Evolutionary conservation across 2,888 invertebrate species (phyloP).

Genomic region (Cancer borealis): DNA sequence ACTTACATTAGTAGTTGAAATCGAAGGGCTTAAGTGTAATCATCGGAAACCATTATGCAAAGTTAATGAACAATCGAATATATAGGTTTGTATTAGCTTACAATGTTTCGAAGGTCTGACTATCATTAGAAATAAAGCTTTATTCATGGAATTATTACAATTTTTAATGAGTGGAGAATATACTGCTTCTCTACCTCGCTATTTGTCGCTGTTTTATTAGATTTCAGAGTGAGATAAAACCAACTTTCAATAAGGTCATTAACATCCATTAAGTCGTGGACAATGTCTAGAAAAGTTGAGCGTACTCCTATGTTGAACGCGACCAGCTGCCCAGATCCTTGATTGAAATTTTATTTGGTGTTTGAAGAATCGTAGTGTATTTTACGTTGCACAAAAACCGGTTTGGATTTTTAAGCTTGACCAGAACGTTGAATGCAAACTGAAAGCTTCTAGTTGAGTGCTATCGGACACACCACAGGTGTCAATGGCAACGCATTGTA

Average conservation of each 20-base stretch:
- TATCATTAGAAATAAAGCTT: background rate
- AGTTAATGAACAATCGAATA: background rate
- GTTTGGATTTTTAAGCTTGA: background rate
- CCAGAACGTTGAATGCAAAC: background rate
- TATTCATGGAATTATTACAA: background rate
- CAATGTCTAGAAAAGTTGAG: background rate
- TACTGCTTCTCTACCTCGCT: background rate
- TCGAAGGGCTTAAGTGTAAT: conserved; percentile 6
- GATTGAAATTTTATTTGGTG: background rate
- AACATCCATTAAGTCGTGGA: background rate
- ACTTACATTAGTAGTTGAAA: background rate
- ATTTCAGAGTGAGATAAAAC: background rate
- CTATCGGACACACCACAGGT: background rate
- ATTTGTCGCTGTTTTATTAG: background rate
- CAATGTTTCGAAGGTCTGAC: background rate
- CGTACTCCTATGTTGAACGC: background rate
- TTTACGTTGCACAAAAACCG: background rate
- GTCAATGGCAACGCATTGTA: background rate
- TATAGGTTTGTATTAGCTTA: background rate
- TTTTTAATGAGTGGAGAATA: background rate
- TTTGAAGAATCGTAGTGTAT: background rate
- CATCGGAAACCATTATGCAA: background rate
- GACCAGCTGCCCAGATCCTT: background rate
- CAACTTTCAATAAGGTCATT: background rate
- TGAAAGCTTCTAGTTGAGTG: background rate